phyloP scores from a whole-genome alignment of 2,797 vertebrate genomes.

The Notoglanidium macrostoma region DNA sequence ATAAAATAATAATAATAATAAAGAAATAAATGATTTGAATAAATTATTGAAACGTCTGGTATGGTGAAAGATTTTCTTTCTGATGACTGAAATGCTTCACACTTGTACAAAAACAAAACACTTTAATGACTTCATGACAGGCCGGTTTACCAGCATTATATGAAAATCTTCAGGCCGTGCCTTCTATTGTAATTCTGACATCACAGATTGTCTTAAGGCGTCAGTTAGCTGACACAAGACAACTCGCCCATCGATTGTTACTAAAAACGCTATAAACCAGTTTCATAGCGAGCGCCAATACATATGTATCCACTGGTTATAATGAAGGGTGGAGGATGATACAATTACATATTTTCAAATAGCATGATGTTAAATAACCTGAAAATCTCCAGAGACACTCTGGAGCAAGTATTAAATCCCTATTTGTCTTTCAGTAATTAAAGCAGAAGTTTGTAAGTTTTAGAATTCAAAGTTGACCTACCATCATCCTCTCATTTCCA shows the following conservation, averaged over 20 bases:
- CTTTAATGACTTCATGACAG: not conserved
- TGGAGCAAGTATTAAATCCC: not conserved
- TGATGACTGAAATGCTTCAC: not conserved
- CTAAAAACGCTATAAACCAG: not conserved
- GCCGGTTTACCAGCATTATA: slow-evolving; percentile 17
- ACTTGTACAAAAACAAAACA: not conserved
- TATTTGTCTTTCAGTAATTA: not conserved
- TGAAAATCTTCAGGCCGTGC: not conserved
- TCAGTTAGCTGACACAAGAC: not conserved
- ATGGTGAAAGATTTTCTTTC: not conserved
- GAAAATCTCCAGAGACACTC: not conserved
- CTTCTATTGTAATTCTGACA: slow-evolving; percentile 19
- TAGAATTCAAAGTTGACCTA: not conserved
- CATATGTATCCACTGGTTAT: not conserved
- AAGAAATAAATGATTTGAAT: not conserved
- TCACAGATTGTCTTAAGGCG: not conserved
- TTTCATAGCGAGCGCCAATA: not conserved
- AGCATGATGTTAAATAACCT: not conserved
- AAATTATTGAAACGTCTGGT: not conserved
- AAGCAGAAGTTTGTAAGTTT: not conserved
- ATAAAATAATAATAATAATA: not conserved
- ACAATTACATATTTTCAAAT: not conserved
- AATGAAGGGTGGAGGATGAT: not conserved
- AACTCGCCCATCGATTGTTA: not conserved
- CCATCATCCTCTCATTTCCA: not conserved